Conservation (phyloP, 1,140 invertebrate species). For the Steinernema khuongi region DNA sequence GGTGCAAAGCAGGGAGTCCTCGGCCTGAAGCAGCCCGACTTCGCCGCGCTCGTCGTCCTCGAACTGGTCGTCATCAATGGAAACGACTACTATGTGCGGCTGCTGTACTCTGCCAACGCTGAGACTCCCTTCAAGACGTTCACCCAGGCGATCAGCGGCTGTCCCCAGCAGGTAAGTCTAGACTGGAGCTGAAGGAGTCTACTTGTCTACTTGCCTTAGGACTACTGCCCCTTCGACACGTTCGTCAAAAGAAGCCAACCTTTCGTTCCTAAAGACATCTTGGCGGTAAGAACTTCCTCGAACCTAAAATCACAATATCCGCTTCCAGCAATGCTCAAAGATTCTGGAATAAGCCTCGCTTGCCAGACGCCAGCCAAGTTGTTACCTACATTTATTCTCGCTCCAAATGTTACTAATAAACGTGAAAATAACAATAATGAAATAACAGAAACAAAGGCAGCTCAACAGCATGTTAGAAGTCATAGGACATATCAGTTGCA, state of each 20-base stretch:
- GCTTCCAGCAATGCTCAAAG: neutral
- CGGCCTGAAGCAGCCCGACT: neutral
- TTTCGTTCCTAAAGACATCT: neutral
- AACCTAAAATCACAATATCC: neutral
- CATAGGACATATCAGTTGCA: neutral
- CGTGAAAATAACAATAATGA: neutral
- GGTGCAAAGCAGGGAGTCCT: slow-evolving; percentile 19
- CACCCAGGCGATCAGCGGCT: neutral
- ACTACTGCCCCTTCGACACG: neutral
- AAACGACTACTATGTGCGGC: neutral
- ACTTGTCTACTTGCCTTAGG: no score
- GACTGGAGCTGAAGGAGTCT: no score
- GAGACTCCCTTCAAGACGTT: neutral
- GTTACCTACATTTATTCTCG: no score
- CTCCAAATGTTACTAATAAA: neutral
- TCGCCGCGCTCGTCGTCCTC: slow-evolving; percentile 20
- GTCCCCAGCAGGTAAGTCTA: neutral
- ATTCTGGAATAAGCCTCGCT: no score
- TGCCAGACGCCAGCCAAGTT: no score
- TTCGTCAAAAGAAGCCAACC: neutral
- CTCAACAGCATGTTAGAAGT: neutral
- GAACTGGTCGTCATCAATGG: slow-evolving; percentile 3
- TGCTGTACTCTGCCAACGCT: neutral
- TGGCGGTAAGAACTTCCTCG: neutral
- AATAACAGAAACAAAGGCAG: neutral